Evolutionary conservation across 2,797 vertebrate species (phyloP).

Genomic region (Cygnus olor): DNA sequence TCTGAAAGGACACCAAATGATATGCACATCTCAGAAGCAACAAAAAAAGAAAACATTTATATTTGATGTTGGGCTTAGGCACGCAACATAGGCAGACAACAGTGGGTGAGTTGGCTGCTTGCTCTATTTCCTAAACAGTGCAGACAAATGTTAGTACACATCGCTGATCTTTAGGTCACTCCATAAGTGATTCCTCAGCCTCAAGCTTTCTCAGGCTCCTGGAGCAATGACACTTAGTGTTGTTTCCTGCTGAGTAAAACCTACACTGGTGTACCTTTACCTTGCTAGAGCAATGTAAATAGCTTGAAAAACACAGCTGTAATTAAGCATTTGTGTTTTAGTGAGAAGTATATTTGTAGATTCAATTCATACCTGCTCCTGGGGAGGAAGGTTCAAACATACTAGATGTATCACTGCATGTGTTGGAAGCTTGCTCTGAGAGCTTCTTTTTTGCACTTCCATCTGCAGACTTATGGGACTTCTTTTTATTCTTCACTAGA

Average conservation of each 20-base stretch:
- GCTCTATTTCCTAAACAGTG: neutral
- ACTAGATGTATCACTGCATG: conserved; percentile 92
- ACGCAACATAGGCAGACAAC: neutral
- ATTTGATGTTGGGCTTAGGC: neutral
- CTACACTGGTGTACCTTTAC: neutral
- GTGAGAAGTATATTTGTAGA: neutral
- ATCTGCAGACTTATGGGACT: conserved; percentile 89
- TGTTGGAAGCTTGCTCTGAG: conserved; percentile 93
- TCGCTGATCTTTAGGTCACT: neutral
- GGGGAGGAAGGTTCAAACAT: conserved; percentile 95
- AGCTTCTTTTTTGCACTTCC: conserved; percentile 94
- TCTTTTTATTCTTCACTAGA: conserved; percentile 98
- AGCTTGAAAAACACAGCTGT: neutral
- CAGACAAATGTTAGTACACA: neutral
- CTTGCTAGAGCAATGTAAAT: neutral
- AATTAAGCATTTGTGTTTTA: neutral
- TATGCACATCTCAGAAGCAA: neutral
- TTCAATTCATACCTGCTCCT: conserved; percentile 84
- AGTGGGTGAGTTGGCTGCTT: neutral
- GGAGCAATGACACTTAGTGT: fast-evolving
- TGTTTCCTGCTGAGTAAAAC: neutral
- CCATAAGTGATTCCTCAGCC: neutral
- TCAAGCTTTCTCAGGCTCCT: fast-evolving
- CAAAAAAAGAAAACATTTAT: neutral
- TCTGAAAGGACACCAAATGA: neutral